phyloP scores from a whole-genome alignment of 35 echinoderm and acorn worm genomes.

The Eucidaris tribuloides region DNA sequence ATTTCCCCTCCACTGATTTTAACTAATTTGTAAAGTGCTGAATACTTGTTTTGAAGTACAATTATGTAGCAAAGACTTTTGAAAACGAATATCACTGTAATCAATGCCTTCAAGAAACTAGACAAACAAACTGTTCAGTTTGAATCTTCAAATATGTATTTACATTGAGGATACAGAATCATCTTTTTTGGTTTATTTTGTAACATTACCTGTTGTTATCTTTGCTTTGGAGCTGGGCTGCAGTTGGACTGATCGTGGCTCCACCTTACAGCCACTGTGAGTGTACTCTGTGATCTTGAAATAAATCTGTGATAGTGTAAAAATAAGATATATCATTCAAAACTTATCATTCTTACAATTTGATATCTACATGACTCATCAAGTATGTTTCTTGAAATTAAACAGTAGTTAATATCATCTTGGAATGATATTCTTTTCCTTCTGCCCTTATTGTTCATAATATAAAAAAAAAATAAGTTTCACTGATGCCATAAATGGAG shows the following conservation, averaged over 20 bases:
- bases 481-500: no score
- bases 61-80: background rate
- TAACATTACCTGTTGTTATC: constrained; percentile 59
- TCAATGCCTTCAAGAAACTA: background rate
- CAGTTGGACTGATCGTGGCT: constrained; percentile 72
- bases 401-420: background rate
- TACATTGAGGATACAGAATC: background rate
- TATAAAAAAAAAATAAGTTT: no score
- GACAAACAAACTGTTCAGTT: background rate
- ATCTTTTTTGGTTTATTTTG: background rate
- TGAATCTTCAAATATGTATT: background rate
- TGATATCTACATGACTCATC: background rate
- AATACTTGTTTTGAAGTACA: background rate
- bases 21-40: background rate
- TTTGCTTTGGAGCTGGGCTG: constrained; percentile 83
- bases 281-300: constrained; percentile 96
- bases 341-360: background rate
- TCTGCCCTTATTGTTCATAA: no score
- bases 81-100: background rate
- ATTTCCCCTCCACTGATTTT: no score
- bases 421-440: no score
- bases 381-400: background rate
- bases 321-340: constrained; percentile 6
- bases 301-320: constrained; percentile 54
- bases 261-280: constrained; percentile 72